phyloP scores from a whole-genome alignment of 2,797 vertebrate species.

The Champsocephalus gunnari region DNA sequence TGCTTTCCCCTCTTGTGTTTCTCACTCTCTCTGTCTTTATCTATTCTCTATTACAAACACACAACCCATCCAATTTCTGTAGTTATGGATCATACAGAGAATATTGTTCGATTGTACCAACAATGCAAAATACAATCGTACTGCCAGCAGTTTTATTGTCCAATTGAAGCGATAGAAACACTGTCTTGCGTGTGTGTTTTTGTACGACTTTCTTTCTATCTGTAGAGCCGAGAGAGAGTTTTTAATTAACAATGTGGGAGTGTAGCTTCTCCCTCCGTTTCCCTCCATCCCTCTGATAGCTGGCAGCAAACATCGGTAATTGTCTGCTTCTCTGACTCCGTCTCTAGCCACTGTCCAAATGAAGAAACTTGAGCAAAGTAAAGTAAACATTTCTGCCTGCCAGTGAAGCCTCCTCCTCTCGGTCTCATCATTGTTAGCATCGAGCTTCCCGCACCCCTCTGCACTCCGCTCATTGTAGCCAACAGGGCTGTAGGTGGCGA shows the following conservation, averaged over 20 bases:
- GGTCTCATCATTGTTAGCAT: constrained; percentile 54
- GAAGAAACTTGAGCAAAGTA: constrained; percentile 69
- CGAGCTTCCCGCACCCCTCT: constrained; percentile 32
- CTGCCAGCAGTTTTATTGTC: constrained; percentile 40
- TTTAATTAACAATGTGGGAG: constrained; percentile 80
- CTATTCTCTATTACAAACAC: constrained; percentile 22
- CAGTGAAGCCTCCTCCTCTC: constrained; percentile 33
- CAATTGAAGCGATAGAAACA: constrained; percentile 41
- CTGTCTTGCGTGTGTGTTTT: constrained; percentile 39
- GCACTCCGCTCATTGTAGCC: constrained; percentile 43
- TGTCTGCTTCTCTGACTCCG: constrained; percentile 69
- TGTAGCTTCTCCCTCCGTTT: constrained; percentile 62
- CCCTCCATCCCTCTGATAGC: constrained; percentile 67
- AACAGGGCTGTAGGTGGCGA: constrained; percentile 41
- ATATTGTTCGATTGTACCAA: constrained; percentile 47
- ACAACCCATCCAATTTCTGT: constrained; percentile 37
- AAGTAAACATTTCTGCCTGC: constrained; percentile 70
- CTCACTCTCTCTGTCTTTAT: constrained; percentile 34
- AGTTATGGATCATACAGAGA: constrained; percentile 63
- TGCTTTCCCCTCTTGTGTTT: constrained; percentile 55
- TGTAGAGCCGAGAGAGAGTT: constrained; percentile 57
- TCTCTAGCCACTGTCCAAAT: constrained; percentile 67
- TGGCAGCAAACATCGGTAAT: constrained; percentile 80
- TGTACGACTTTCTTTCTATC: constrained; percentile 48
- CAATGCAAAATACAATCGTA: constrained; percentile 41